Evolutionary conservation across 1,140 invertebrate species (phyloP).

Genomic region (Drosophila nannoptera): DNA sequence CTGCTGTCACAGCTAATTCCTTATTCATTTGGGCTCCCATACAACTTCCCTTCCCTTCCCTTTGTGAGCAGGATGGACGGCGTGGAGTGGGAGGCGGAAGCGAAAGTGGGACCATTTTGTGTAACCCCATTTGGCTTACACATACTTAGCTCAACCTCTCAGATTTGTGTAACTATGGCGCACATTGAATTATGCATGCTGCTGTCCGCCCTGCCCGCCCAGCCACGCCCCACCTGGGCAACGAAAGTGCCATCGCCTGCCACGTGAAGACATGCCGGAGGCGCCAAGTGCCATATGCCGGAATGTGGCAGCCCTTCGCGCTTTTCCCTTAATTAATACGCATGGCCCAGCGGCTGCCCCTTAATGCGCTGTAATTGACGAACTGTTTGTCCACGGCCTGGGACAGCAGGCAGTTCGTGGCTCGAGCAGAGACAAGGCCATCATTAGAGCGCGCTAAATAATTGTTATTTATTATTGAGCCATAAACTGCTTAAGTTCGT

Average conservation of each 20-base stretch:
- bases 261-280: conserved; percentile 7
- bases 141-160: conserved; percentile 31
- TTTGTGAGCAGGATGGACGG: background rate
- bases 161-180: conserved; percentile 58
- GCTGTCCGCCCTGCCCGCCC: background rate
- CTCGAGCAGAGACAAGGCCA: conserved; percentile 3
- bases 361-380: conserved; percentile 63
- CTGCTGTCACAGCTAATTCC: conserved; percentile 54
- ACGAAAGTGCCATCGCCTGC: conserved; percentile 13
- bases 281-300: background rate
- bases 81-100: background rate
- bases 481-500: conserved; percentile 38
- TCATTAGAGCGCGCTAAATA: conserved; percentile 47
- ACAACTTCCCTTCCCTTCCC: conserved; percentile 28
- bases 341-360: conserved; percentile 45
- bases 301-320: conserved; percentile 32
- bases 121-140: conserved; percentile 37
- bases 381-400: conserved; percentile 32
- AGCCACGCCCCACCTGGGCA: conserved; percentile 1
- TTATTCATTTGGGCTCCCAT: conserved; percentile 69
- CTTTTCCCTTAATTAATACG: conserved; percentile 63
- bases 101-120: conserved; percentile 38
- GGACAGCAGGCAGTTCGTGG: too few species aligned
- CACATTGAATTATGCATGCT: conserved; percentile 65
- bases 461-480: conserved; percentile 64